phyloP scores from a whole-genome alignment of 1,140 invertebrate species.

The Dendroctonus valens region DNA sequence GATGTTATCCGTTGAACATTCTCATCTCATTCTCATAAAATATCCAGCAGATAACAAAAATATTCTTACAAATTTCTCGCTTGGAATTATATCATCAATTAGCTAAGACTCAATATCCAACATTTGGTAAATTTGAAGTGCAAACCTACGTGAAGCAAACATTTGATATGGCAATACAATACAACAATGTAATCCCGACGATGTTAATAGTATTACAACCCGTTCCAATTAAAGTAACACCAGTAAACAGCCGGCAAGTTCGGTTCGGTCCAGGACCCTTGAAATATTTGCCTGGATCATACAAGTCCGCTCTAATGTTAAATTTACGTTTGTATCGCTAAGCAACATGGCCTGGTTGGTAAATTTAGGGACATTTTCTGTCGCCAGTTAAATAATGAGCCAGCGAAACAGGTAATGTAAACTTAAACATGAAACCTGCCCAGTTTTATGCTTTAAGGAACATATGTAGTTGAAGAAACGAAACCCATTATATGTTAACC shows the following conservation, averaged over 20 bases:
- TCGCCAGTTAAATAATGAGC: not conserved
- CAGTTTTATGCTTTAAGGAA: no score
- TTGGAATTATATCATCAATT: no score
- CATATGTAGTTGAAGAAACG: no score
- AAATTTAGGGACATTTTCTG: slow-evolving; percentile 8
- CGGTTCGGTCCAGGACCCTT: slow-evolving; percentile 7
- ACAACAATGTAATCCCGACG: not conserved
- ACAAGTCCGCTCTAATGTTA: slow-evolving; percentile 18
- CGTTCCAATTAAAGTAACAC: slow-evolving; percentile 19
- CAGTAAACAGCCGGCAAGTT: slow-evolving; percentile 2
- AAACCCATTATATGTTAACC: no score
- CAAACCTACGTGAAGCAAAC: no score
- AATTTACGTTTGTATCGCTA: slow-evolving; percentile 16
- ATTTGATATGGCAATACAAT: no score
- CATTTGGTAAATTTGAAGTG: no score
- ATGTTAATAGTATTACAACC: slow-evolving; percentile 14
- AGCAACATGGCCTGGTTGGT: not conserved
- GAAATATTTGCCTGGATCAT: slow-evolving; percentile 17
- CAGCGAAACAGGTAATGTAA: not conserved
- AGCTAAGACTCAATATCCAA: no score
- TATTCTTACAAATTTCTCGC: no score
- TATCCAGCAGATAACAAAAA: no score
- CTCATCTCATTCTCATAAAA: no score
- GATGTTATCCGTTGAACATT: no score
- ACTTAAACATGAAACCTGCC: not conserved